Evolutionary conservation across 2,113 vertebrate genomes (phyloP), one percentile per base, ranked within the genome.

Genomic region (Serinus canaria): DNA sequence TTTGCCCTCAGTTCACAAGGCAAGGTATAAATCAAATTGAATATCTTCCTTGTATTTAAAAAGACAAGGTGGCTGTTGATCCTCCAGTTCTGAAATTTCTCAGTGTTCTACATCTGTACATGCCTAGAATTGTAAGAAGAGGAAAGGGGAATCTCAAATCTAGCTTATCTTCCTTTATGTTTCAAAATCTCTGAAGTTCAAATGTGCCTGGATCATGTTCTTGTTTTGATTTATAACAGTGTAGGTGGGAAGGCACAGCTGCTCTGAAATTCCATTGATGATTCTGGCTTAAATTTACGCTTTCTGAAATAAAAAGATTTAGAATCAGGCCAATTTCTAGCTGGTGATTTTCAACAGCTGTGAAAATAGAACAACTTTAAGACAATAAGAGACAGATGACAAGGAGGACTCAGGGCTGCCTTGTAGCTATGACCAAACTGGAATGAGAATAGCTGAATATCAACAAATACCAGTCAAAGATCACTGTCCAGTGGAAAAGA

Each of bases 111-210:
- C n/a, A 9, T 37, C 10, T 35, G 10, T 19, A 88, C 1, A 5
- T 37, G 18, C 23, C 15, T 52, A 31, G 14, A 37, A 18, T 16
- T 63, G 2, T n/a, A 49, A 14, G 43, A 94, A 74, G 33, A 13
- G 3, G 3, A n/a, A 80, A 69, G 11, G 3, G 5, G 5, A 77
- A 70, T 87, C 24, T 81, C 6, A 84, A 92, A 70, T 63, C 33
- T 39, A 20, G 28, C 12, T 70, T 74, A 39, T 68, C 3, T 81
- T 83, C 13, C 22, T 70, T 70, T 13, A 31, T 5, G 72, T 95
- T 94, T 87, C 87, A 78, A 75, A 94, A 59, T 47, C 9, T 67
- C 33, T 77, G 18, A 86, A 87, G 44, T 78, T 91, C 50, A 74
- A 22, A 44, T 59, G 44, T 47, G 35, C 16, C 41, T 90, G 66